Evolutionary conservation across 1,140 invertebrate species (phyloP), one percentile per base, ranked within the genome.

Genomic region (Akabosia matsudoensis): DNA sequence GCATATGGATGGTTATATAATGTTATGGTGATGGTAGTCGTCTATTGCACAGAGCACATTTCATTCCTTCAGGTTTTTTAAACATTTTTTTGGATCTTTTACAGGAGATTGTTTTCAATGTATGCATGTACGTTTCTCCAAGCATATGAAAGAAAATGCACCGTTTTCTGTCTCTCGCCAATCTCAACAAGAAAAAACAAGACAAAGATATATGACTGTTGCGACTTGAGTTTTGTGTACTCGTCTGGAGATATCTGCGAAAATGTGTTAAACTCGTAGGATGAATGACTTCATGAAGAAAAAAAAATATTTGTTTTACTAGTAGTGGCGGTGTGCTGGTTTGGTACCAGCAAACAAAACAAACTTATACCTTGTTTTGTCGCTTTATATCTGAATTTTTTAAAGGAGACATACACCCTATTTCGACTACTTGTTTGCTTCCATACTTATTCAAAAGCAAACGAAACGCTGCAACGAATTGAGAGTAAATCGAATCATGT

Each of bases 171-270:
- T 67, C 61, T 67, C 61, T 67, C 28, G 61, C 61, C 61, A 67
- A 67, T 67, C 61, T 67, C 10, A 24, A 61, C 54, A 61, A 22
- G 13, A 67, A 61, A 61, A 31, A 67, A 67, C 24, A 7, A 67
- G 61, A 67, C 61, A 67, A 30, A 67, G 61, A 67, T 67, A 67
- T 67, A 67, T 67, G 28, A 67, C 61, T 67, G 10, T 22, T 67
- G 61, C 28, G 61, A 67, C 26, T 67, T 67, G 61, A 30, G 30
- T 31, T 67, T 67, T 28, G 61, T 67, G 28, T 22, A 13, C 4
- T 3, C 4, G 54, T 67, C 30, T 67, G n/a, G 61, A 67, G 61
- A 13, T 28, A 10, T 61, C 13, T 67, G 61, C 61, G 24, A 67
- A 61, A 16, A n/a, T 67, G 61, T 67, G 22, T 22, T 28, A 67